phyloP scores from a whole-genome alignment of 35 echinoderm and acorn worm species.

The Strongylocentrotus purpuratus region DNA sequence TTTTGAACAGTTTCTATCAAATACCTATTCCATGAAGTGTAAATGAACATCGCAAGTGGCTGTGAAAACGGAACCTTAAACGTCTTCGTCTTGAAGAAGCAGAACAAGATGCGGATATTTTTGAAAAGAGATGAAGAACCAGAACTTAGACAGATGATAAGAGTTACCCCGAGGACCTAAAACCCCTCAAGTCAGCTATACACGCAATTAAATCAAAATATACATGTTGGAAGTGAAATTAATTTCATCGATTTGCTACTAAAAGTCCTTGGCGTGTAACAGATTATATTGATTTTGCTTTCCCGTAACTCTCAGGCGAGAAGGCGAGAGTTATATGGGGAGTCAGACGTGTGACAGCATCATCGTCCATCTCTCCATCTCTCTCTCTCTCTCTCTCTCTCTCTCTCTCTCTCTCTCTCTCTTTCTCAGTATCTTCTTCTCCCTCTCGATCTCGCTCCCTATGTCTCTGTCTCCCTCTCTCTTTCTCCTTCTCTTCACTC shows the following conservation, averaged over 20 bases:
- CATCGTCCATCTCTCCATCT: not conserved
- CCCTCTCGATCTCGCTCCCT: no score
- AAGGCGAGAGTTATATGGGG: not conserved
- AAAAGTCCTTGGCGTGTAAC: constrained; percentile 29
- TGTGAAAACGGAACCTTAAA: not conserved
- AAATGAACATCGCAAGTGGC: no score
- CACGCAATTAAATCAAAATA: constrained; percentile 54
- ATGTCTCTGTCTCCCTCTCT: no score
- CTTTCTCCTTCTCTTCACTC: no score
- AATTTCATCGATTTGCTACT: constrained; percentile 48
- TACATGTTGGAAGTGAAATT: constrained; percentile 52
- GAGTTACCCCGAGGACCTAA: not conserved
- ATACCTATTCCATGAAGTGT: not conserved
- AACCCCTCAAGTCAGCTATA: constrained; percentile 12
- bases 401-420: not conserved
- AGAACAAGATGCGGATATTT: not conserved
- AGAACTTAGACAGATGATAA: not conserved
- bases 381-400: not conserved
- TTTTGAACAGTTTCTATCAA: not conserved
- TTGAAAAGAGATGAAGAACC: not conserved
- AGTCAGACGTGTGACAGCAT: not conserved
- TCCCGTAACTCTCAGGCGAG: constrained; percentile 8
- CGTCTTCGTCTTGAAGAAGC: not conserved
- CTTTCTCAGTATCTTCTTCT: not conserved
- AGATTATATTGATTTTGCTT: constrained; percentile 30